These are phyloP conservation scores for Aix galericulata DNA, from an alignment of 2,113 vertebrate genomes.

Conservation along the genomic window DNA sequence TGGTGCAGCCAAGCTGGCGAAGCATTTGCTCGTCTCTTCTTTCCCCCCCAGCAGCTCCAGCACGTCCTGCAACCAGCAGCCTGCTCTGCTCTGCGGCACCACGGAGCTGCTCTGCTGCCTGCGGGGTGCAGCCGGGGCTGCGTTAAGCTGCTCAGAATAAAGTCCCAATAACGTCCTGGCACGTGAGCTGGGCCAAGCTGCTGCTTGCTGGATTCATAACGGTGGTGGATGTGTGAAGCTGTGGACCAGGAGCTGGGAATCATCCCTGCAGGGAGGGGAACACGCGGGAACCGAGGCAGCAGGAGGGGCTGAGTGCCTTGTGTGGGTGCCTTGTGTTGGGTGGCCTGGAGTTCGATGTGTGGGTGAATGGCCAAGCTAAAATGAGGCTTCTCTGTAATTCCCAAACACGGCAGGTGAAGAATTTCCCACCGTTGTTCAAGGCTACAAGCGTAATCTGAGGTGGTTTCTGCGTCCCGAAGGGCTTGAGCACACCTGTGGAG, in stretches of 20 bases:
- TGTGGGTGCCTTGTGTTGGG: background rate
- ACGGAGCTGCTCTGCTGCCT: background rate
- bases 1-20: background rate
- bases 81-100: background rate
- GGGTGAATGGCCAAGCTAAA: background rate
- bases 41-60: background rate
- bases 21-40: background rate
- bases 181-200: background rate
- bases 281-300: background rate
- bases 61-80: background rate
- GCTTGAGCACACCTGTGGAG: too few species aligned
- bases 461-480: background rate
- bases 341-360: background rate
- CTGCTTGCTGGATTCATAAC: background rate
- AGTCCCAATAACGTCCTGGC: background rate
- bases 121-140: background rate
- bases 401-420: background rate
- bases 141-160: background rate
- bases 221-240: background rate
- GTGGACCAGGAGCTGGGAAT: background rate
- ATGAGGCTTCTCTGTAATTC: background rate
- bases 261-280: background rate
- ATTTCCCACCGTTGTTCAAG: rapidly evolving
- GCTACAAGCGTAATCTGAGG: background rate
- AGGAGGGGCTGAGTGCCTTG: background rate